Evolutionary conservation across 1,140 invertebrate genomes (phyloP), one percentile per base, ranked within the genome.

Genomic region (Penaeus chinensis): DNA sequence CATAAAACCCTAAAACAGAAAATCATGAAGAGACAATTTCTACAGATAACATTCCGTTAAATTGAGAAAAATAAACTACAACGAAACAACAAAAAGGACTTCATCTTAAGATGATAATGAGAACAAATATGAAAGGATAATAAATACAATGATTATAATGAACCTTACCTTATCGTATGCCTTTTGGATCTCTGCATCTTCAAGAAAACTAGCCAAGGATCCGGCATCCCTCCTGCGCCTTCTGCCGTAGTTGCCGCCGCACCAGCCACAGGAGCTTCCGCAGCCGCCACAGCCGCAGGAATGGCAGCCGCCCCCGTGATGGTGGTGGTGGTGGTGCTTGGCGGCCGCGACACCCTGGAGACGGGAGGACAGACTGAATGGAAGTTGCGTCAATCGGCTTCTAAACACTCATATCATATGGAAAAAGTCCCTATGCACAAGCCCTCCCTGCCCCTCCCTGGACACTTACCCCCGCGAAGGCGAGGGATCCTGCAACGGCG

Each of bases 261-360:
- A 86, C 84, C 84, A 86, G 42, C 84, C 84, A 32, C 84, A 86
- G n/a, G 84, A 86, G 13, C 77, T 77, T 8, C 77, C 84, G 77
- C 84, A 86, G 16, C 84, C 84, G 18, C 84, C 84, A 62, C 84
- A 86, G 62, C 84, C 84, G 71, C 84, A 86, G 22, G 20, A 32
- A 24, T 42, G 32, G 54, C 84, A 86, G 20, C 84, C 84, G 13
- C 71, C 76, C n/a, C 60, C 47, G 20, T 85, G 84, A 32, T 82
- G 79, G 74, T 77, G 74, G 32, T 77, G 7, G 54, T 37, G 79
- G 24, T 82, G 79, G 54, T 82, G 79, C 22, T 82, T 54, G 22
- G 24, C 37, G 11, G 54, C 79, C 4, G 79, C 79, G 13, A 82
- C 79, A 27, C 47, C 47, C 54, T 24, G 54, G 18, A 79, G 22